phyloP scores from a whole-genome alignment of 2,888 invertebrate species.

The Helobdella robusta region DNA sequence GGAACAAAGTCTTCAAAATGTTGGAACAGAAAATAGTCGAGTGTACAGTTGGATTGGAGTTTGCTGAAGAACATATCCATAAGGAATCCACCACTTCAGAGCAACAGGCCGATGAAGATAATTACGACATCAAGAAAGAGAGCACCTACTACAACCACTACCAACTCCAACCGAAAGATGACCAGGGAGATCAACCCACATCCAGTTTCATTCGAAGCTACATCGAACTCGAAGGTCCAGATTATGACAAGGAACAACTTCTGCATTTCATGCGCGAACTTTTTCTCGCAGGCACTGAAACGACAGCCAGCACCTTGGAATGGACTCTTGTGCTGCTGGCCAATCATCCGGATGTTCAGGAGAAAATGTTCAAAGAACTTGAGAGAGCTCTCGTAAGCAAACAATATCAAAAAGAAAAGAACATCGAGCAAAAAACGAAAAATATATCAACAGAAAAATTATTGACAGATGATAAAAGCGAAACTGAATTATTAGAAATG shows the following conservation, averaged over 20 bases:
- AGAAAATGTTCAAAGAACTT: slow-evolving; percentile 24
- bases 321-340: slow-evolving; percentile 26
- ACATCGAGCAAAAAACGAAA: no score
- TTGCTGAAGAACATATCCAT: no score
- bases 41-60: no score
- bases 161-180: no score
- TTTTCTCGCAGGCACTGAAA: slow-evolving; percentile 27
- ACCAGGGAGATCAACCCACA: not conserved
- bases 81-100: no score
- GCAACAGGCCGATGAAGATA: no score
- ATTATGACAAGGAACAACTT: slow-evolving; percentile 22
- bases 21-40: slow-evolving; percentile 9
- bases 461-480: slow-evolving; percentile 9
- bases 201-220: slow-evolving; percentile 20
- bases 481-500: no score
- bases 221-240: slow-evolving; percentile 13
- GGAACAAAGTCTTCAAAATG: slow-evolving; percentile 6
- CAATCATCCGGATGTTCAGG: slow-evolving; percentile 25
- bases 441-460: no score
- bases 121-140: not conserved
- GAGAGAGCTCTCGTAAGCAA: no score
- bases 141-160: no score
- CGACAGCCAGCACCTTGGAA: slow-evolving; percentile 18
- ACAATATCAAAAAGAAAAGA: no score
- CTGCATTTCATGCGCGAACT: slow-evolving; percentile 21